Evolutionary conservation across 2,888 invertebrate species (phyloP).

Genomic region (Aphidius colemani): DNA sequence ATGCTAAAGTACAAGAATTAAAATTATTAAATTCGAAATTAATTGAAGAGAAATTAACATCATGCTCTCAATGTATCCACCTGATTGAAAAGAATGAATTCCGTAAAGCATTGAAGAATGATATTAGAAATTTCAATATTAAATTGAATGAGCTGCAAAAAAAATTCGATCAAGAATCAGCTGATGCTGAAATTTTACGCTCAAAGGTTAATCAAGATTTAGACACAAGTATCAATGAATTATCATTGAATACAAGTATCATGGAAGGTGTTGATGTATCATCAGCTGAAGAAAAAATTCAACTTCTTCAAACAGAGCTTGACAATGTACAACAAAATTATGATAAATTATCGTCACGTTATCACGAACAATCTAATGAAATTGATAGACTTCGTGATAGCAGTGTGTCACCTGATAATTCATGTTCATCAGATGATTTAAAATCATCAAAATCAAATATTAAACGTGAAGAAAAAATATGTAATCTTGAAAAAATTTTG

Average conservation of each 20-base stretch:
- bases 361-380: conserved; percentile 46
- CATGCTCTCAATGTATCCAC: conserved; percentile 46
- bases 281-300: conserved; percentile 47
- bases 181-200: conserved; percentile 42
- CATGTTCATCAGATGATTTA: conserved; percentile 10
- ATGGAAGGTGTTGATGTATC: conserved; percentile 42
- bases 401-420: conserved; percentile 24
- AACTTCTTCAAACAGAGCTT: conserved; percentile 42
- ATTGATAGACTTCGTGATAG: conserved; percentile 42
- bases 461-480: conserved; percentile 34
- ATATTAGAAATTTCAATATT: conserved; percentile 41
- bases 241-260: conserved; percentile 39
- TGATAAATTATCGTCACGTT: conserved; percentile 39
- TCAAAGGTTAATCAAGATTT: conserved; percentile 44
- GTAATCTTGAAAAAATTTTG: conserved; percentile 40
- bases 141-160: conserved; percentile 43
- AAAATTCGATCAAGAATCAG: conserved; percentile 46
- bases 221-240: conserved; percentile 34
- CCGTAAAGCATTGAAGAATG: conserved; percentile 42
- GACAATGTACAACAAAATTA: conserved; percentile 44
- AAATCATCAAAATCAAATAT: conserved; percentile 17
- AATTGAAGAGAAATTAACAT: conserved; percentile 42
- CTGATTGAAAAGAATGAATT: conserved; percentile 44
- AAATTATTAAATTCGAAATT: conserved; percentile 44
- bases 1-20: conserved; percentile 40